Conservation (phyloP, 2,888 invertebrate species). For the Bugulina stolonifera region DNA sequence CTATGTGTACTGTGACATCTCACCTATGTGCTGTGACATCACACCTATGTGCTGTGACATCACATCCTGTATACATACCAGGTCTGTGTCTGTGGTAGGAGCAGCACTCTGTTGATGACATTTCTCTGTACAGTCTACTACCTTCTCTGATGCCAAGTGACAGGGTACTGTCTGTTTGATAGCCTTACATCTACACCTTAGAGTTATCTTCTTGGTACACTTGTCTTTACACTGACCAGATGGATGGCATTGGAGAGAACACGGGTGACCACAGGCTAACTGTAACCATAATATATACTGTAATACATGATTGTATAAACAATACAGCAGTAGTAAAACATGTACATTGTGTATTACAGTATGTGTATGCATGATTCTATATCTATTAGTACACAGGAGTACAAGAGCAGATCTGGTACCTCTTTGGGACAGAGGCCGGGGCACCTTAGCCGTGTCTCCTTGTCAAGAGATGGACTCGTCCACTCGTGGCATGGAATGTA, state of each 20-base stretch:
- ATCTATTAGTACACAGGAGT: too few relatives aligned
- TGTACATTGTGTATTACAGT: too few relatives aligned
- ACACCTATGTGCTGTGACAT: too few relatives aligned
- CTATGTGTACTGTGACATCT: too few relatives aligned
- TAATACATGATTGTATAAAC: conserved; percentile 24
- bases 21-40: too few relatives aligned
- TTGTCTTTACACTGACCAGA: conserved; percentile 54
- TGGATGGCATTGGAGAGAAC: conserved; percentile 45
- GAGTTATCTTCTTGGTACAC: conserved; percentile 74
- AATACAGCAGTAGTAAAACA: not conserved
- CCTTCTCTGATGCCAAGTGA: conserved; percentile 29
- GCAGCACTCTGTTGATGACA: not conserved
- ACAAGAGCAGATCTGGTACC: too few relatives aligned
- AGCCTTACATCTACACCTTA: conserved; percentile 72
- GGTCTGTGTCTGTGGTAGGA: not conserved
- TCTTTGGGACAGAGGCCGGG: conserved; percentile 79
- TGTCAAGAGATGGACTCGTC: conserved; percentile 54
- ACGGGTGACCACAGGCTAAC: conserved; percentile 76
- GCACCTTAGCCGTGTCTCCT: conserved; percentile 60
- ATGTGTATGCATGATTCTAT: too few relatives aligned
- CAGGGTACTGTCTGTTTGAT: conserved; percentile 70
- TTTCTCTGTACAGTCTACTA: not conserved
- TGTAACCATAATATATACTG: conserved; percentile 46
- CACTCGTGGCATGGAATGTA: conserved; percentile 70
- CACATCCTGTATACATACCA: too few relatives aligned